Percentiles rank a stretch among this genome's conserved stretches.
Conservation (phyloP, 2,888 invertebrate species). For the Apantesis nais region DNA sequence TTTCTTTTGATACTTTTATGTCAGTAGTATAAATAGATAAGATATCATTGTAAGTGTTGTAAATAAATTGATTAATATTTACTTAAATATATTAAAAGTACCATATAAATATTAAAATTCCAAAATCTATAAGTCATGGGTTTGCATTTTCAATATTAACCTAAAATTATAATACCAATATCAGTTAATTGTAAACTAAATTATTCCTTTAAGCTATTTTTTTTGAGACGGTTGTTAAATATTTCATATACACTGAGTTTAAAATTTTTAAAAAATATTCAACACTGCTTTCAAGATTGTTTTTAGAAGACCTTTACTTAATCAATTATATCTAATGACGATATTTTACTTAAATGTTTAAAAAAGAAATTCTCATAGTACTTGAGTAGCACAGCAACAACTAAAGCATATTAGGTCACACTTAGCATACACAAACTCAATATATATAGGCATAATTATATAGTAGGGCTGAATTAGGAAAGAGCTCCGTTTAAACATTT, state of each 20-base stretch:
- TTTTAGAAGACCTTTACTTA: neutral
- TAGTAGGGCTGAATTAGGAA: neutral
- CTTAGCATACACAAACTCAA: neutral
- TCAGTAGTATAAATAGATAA: too few species aligned
- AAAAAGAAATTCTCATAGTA: neutral
- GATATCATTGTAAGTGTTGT: too few species aligned
- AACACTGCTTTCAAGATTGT: too few species aligned
- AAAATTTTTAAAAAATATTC: neutral
- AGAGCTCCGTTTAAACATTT: neutral
- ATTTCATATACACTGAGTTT: neutral
- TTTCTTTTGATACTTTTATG: too few species aligned
- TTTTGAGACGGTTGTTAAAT: neutral
- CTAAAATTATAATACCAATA: too few species aligned
- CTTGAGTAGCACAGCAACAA: neutral
- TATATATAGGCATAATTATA: too few species aligned
- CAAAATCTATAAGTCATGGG: too few species aligned
- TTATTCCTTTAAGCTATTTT: too few species aligned
- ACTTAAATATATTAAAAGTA: neutral
- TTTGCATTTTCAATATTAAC: too few species aligned
- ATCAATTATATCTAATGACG: neutral
- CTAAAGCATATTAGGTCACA: neutral
- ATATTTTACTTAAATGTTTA: too few species aligned
- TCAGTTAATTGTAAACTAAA: too few species aligned
- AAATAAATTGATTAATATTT: too few species aligned
- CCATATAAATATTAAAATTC: neutral